Evolutionary conservation across 2,888 invertebrate genomes (phyloP).

Genomic region (Acleris holmiana): DNA sequence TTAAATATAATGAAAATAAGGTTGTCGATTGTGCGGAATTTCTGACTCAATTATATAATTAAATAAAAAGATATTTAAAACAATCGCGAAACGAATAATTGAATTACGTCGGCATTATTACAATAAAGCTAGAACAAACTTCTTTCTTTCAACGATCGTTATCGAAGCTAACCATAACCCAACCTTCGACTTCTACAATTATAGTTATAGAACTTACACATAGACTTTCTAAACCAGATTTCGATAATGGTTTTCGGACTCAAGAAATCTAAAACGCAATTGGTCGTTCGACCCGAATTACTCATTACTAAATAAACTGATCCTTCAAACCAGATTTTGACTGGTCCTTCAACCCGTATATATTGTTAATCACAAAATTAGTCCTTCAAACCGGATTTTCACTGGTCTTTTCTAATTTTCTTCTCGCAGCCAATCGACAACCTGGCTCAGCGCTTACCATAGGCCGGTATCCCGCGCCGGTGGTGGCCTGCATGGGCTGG

Average conservation of each 20-base stretch:
- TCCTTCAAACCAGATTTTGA: background rate
- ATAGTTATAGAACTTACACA: too few species aligned
- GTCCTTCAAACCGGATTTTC: background rate
- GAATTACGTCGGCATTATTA: too few species aligned
- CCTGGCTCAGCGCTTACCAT: conserved; percentile 86
- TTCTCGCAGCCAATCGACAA: conserved; percentile 19
- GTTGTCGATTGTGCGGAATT: background rate
- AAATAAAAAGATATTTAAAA: too few species aligned
- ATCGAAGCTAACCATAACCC: too few species aligned
- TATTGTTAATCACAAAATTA: too few species aligned
- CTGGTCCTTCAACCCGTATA: background rate
- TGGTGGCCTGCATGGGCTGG: conserved; percentile 95
- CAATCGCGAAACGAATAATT: too few species aligned
- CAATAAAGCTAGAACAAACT: too few species aligned
- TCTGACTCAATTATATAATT: too few species aligned
- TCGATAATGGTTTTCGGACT: too few species aligned
- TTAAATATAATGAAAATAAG: background rate
- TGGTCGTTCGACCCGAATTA: background rate
- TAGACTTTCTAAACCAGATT: too few species aligned
- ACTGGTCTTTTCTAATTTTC: background rate
- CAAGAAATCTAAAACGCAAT: background rate
- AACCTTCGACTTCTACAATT: too few species aligned
- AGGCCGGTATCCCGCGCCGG: conserved; percentile 93
- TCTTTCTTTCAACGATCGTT: too few species aligned
- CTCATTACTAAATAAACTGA: background rate